Percentiles rank a stretch among this genome's conserved stretches.
Conservation (phyloP, 2,888 invertebrate species). For the Osmoderma eremita region DNA sequence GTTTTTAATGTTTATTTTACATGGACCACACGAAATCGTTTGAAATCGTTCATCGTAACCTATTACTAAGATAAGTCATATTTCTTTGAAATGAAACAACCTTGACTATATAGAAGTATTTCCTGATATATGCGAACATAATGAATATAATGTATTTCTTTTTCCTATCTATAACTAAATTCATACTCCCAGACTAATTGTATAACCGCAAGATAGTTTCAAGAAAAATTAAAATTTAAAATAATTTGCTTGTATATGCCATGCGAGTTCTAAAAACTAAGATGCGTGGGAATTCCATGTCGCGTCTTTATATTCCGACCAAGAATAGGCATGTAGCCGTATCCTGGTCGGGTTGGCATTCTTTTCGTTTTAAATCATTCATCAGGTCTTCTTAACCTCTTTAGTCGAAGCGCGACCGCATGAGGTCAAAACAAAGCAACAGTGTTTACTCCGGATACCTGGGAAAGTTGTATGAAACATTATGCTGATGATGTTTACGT, state of each 20-base stretch:
- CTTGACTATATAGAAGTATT: conserved; percentile 1
- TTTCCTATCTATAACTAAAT: too few relatives aligned
- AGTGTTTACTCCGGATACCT: conserved; percentile 27
- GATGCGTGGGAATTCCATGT: conserved; percentile 23
- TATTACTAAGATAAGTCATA: not conserved
- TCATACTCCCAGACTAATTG: too few relatives aligned
- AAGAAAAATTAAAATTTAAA: too few relatives aligned
- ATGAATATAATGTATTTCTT: too few relatives aligned
- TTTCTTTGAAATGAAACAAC: conserved; percentile 14
- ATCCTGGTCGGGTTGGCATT: conserved; percentile 27
- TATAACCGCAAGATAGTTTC: too few relatives aligned
- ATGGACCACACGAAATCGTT: too few relatives aligned
- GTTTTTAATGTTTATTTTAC: too few relatives aligned
- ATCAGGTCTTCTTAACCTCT: conserved; percentile 7
- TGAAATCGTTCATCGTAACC: not conserved
- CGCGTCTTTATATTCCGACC: conserved; percentile 21
- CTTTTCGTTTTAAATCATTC: conserved; percentile 33
- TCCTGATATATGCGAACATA: not conserved
- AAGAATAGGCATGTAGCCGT: conserved; percentile 12
- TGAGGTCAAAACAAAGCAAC: conserved; percentile 16
- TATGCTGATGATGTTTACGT: conserved; percentile 23
- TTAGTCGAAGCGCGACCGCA: not conserved
- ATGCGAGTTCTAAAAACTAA: not conserved
- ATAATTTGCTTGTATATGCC: too few relatives aligned
- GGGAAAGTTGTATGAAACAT: conserved; percentile 29